Base-by-base conservation (phyloP, 2,113 vertebrate genomes). In the Lanius ludovicianus region DNA sequence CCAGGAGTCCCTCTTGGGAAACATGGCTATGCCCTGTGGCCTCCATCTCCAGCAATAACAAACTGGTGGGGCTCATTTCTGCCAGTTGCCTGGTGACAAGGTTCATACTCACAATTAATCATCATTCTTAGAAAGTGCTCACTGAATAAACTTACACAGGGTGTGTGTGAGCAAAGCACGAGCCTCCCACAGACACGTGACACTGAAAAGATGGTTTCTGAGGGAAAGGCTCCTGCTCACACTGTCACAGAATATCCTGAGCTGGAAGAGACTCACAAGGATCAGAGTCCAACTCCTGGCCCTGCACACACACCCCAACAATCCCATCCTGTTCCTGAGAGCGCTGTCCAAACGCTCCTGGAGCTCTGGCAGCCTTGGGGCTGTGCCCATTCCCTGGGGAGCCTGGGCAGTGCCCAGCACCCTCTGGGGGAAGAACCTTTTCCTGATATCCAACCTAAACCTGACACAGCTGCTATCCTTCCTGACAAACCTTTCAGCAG, bases 271-370 rank as follows among this genome's bases (percentile, higher is more conserved):
- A 63, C 25, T 0, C 55, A 55, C 35, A 11, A 11, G 63, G 35
- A 42, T 42, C 71, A 70, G 4, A 53, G 20, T 21, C 7, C 30
- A 47, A 0, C 17, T 20, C 47, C 71, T 35, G 55, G 11, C 17
- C 25, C 2, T 55, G 55, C 70, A 7, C 47, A 83, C 35, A 62
- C 17, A 6, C 41, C 47, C 25, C 63, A 90, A 23, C 25, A 55
- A 62, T 11, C 55, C 62, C 63, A 76, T 17, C 25, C 55, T 31
- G 62, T 3, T 4, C 17, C 23, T 68, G 15, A 0, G 1, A 75
- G 28, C 0, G 0, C 0, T 41, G 16, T 62, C 55, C 47, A 47
- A 55, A 31, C 1, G 0, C 30, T 62, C 25, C 63, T 55, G 35
- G 55, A 55, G 55, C 47, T 76, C 55, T 76, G 63, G 14, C 70